Conservation (phyloP, 1,140 invertebrate genomes). For the Stegodyphus mimosarum region DNA sequence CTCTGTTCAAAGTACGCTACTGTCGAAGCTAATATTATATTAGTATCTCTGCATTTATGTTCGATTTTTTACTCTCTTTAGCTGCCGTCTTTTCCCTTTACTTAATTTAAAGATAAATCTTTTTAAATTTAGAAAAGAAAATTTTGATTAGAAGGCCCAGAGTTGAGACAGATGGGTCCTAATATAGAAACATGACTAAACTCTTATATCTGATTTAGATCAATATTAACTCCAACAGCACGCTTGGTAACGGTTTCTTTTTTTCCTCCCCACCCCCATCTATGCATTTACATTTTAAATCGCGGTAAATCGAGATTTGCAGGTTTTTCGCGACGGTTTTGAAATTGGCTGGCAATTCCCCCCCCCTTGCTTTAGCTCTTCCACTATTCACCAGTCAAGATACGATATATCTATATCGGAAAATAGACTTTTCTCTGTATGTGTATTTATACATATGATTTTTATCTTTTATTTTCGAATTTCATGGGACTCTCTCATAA, state of each 20-base stretch:
- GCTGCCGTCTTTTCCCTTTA: slow-evolving; percentile 35
- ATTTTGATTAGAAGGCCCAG: slow-evolving; percentile 38
- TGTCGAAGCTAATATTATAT: slow-evolving; percentile 57
- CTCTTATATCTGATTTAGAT: slow-evolving; percentile 59
- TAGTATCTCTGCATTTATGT: slow-evolving; percentile 53
- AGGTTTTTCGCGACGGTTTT: slow-evolving; percentile 37
- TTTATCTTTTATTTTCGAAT: slow-evolving; percentile 4
- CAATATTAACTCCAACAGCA: slow-evolving; percentile 31
- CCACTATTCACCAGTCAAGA: too few species aligned
- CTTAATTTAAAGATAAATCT: slow-evolving; percentile 58
- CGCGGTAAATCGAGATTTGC: background rate
- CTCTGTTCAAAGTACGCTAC: background rate
- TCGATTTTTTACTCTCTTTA: slow-evolving; percentile 43
- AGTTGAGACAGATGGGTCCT: slow-evolving; percentile 51
- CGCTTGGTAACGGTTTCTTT: background rate
- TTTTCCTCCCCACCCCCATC: background rate
- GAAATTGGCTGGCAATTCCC: slow-evolving; percentile 35
- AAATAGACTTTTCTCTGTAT: too few species aligned
- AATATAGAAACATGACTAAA: slow-evolving; percentile 59
- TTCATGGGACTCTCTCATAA: slow-evolving; percentile 7
- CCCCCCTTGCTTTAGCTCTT: background rate
- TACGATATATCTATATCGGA: too few species aligned
- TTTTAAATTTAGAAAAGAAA: slow-evolving; percentile 57
- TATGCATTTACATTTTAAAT: slow-evolving; percentile 50
- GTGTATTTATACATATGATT: too few species aligned